phyloP scores from a whole-genome alignment of 2,888 invertebrate species.

The Himalopsyche kuldschensis region DNA sequence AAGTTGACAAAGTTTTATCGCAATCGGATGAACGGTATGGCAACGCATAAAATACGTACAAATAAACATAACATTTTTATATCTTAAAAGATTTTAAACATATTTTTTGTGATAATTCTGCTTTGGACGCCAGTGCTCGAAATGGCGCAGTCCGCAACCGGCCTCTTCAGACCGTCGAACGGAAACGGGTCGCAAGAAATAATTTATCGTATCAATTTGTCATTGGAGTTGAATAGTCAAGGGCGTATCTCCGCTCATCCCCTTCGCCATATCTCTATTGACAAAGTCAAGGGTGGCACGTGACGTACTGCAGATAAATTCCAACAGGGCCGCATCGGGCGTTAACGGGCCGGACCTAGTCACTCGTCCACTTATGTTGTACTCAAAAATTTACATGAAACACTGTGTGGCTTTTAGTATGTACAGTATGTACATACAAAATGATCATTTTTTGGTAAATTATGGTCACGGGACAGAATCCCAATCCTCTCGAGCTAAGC shows the following conservation, averaged over 20 bases:
- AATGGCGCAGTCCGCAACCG: neutral
- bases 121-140: neutral
- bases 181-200: neutral
- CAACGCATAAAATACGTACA: too few relatives aligned
- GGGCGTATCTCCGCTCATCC: neutral
- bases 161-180: neutral
- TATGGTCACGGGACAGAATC: too few relatives aligned
- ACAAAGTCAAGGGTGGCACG: neutral
- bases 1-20: too few relatives aligned
- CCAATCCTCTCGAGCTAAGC: too few relatives aligned
- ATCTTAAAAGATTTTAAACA: too few relatives aligned
- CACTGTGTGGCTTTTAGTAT: too few relatives aligned
- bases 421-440: too few relatives aligned
- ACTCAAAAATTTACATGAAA: too few relatives aligned
- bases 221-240: neutral
- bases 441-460: too few relatives aligned
- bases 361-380: too few relatives aligned
- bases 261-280: neutral
- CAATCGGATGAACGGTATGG: too few relatives aligned
- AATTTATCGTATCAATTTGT: neutral
- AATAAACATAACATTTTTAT: too few relatives aligned
- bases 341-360: neutral
- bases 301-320: neutral
- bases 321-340: neutral
- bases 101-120: neutral